A percentile compares a stretch with the other conserved stretches of the same genome.
phyloP scores from a whole-genome alignment of 2,797 vertebrate genomes.

The Helarctos malayanus region DNA sequence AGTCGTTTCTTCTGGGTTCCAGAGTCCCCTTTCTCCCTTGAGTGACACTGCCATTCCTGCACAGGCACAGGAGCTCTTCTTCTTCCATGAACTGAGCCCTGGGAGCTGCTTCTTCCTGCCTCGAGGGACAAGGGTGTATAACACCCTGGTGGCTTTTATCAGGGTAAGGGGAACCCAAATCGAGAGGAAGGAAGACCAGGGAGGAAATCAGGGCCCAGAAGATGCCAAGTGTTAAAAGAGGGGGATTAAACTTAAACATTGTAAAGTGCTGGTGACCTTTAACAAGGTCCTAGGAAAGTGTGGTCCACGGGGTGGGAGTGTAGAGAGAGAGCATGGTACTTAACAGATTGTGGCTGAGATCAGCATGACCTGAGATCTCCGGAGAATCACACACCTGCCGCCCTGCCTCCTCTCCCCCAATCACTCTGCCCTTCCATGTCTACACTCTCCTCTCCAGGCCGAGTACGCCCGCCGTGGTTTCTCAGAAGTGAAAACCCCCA shows the following conservation, averaged over 20 bases:
- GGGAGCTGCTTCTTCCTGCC: slow-evolving; percentile 98
- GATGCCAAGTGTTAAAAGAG: not conserved
- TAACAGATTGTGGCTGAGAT: not conserved
- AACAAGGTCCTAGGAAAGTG: not conserved
- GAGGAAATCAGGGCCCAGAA: not conserved
- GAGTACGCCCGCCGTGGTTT: slow-evolving; percentile 95
- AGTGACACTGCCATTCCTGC: not conserved
- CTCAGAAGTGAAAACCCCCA: slow-evolving; percentile 96
- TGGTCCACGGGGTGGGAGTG: accelerated
- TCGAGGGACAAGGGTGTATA: slow-evolving; percentile 95
- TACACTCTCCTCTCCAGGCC: slow-evolving; percentile 86
- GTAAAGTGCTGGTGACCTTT: not conserved
- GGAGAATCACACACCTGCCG: not conserved
- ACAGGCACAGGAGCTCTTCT: slow-evolving; percentile 96
- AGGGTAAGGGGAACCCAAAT: slow-evolving; percentile 88
- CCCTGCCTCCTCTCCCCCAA: not conserved
- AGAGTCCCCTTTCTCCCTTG: not conserved
- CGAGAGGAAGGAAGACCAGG: not conserved
- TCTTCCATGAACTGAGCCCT: slow-evolving; percentile 96
- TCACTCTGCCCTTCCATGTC: not conserved
- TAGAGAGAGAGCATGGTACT: not conserved
- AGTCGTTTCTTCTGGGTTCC: not conserved
- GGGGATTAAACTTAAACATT: no score
- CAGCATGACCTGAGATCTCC: not conserved
- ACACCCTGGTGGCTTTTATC: slow-evolving; percentile 94